phyloP scores from a whole-genome alignment of 2,888 invertebrate genomes.

The Drosophila longiperda region DNA sequence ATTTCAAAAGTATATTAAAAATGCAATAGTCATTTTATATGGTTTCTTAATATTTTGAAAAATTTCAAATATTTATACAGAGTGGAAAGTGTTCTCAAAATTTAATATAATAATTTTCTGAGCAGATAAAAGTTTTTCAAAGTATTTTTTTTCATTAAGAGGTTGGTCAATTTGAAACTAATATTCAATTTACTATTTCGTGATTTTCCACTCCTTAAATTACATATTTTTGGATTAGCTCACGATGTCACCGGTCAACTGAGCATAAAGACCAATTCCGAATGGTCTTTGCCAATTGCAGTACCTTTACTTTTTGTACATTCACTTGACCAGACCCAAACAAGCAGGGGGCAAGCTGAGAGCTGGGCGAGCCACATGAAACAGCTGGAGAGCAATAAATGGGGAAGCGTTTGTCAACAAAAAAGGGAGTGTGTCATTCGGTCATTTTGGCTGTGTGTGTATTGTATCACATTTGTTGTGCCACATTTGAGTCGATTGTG shows the following conservation, averaged over 20 bases:
- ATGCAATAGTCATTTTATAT: not conserved
- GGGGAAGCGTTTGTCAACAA: constrained; percentile 31
- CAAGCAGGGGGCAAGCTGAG: not conserved
- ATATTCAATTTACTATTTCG: not conserved
- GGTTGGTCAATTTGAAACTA: not conserved
- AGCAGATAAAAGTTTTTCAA: not conserved
- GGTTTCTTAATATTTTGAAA: not conserved
- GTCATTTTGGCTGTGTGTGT: constrained; percentile 52
- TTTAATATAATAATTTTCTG: not conserved
- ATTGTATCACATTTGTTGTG: constrained; percentile 56
- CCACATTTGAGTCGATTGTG: constrained; percentile 38
- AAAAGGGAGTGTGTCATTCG: constrained; percentile 65
- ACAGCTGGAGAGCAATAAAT: constrained; percentile 3
- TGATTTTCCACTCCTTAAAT: not conserved
- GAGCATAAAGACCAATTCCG: constrained; percentile 11
- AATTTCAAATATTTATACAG: not conserved
- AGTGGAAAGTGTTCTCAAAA: not conserved
- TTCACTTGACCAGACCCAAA: constrained; percentile 40
- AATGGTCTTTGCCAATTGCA: constrained; percentile 13
- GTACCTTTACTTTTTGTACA: constrained; percentile 58
- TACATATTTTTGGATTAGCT: not conserved
- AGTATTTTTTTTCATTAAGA: not conserved
- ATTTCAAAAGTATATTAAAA: not conserved
- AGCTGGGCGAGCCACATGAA: constrained; percentile 15
- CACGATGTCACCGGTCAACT: constrained; percentile 34